Percentiles rank a stretch among this genome's conserved stretches.
phyloP scores from a whole-genome alignment of 2,113 vertebrate genomes.

The Saguinus midas region DNA sequence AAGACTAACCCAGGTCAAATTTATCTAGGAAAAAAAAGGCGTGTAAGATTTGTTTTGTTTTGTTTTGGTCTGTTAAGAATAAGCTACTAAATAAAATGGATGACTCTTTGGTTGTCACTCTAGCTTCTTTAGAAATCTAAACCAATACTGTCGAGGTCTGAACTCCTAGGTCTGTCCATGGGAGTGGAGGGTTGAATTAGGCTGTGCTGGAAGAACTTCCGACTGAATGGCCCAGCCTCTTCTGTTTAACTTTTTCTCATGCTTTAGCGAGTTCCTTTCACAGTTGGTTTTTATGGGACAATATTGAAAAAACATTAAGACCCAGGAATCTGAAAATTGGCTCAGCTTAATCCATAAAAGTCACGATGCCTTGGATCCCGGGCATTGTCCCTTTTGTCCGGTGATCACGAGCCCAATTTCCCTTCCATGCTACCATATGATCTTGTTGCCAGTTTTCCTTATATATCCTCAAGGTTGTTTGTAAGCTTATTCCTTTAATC shows the following conservation, averaged over 20 bases:
- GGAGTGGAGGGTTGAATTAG: not conserved
- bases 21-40: not conserved
- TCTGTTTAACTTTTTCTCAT: not conserved
- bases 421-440: not conserved
- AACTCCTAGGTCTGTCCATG: not conserved
- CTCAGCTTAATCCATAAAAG: not conserved
- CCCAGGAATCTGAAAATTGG: not conserved
- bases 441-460: not conserved
- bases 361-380: not conserved
- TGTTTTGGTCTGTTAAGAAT: conserved; percentile 62
- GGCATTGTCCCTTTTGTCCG: not conserved
- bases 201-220: not conserved
- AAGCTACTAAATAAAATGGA: conserved; percentile 70
- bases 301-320: not conserved
- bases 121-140: conserved; percentile 35
- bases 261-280: not conserved
- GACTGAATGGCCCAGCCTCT: not conserved
- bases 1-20: conserved; percentile 53
- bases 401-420: not conserved
- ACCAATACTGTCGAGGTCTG: not conserved
- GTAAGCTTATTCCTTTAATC: not conserved
- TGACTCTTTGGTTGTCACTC: conserved; percentile 25
- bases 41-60: not conserved
- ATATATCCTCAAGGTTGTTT: not conserved
- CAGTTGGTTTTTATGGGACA: conserved; percentile 18